These are phyloP conservation scores for Carapus acus DNA, from an alignment of 2,797 vertebrate genomes.

Conservation along the genomic window DNA sequence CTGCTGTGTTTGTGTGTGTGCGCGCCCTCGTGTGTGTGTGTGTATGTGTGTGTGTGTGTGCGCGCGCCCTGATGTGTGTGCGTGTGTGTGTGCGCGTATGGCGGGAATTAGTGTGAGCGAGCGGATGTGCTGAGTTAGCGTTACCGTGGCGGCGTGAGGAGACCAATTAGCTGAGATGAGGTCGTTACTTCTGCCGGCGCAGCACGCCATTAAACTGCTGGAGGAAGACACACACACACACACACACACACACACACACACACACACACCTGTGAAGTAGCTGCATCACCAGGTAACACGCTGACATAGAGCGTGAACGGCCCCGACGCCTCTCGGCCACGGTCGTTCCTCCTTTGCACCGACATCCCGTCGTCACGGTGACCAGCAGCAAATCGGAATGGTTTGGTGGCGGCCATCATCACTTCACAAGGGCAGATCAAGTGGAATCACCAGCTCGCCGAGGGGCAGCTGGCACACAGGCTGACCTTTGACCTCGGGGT, in stretches of 20 bases:
- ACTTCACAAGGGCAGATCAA: slow-evolving; percentile 42
- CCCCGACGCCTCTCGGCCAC: no score
- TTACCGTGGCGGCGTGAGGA: slow-evolving; percentile 14
- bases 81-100: neutral
- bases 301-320: no score
- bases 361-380: no score
- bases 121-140: slow-evolving; percentile 37
- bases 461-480: neutral
- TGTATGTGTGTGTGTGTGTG: neutral
- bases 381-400: slow-evolving; percentile 46
- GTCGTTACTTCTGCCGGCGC: slow-evolving; percentile 39
- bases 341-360: no score
- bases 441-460: slow-evolving; percentile 23
- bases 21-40: no score
- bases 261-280: slow-evolving; percentile 33
- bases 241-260: slow-evolving; percentile 26
- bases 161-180: slow-evolving; percentile 36
- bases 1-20: no score
- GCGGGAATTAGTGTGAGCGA: slow-evolving; percentile 13
- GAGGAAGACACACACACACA: slow-evolving; percentile 33
- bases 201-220: slow-evolving; percentile 32
- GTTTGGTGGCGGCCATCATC: slow-evolving; percentile 28
- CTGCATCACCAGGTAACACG: slow-evolving; percentile 15
- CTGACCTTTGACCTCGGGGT: slow-evolving; percentile 11
- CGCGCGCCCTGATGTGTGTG: neutral